phyloP scores from a whole-genome alignment of 2,888 invertebrate species.

The Conops quadrifasciatus region DNA sequence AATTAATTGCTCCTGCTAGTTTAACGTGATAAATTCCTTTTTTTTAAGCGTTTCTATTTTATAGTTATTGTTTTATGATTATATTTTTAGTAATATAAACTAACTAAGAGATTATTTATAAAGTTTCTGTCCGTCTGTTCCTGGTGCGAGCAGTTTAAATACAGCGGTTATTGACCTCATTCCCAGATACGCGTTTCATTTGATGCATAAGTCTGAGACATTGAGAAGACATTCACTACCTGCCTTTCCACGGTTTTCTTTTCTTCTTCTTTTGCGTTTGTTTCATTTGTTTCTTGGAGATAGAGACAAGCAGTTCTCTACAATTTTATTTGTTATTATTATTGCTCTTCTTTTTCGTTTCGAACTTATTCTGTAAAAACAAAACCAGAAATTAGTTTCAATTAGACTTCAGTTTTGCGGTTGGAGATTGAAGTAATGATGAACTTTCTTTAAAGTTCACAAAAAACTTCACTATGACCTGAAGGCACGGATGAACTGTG shows the following conservation, averaged over 20 bases:
- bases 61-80: not conserved
- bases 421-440: too few relatives aligned
- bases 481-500: too few relatives aligned
- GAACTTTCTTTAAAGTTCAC: too few relatives aligned
- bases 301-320: not conserved
- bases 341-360: not conserved
- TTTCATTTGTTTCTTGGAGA: not conserved
- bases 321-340: conserved; percentile 4
- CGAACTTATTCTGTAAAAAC: too few relatives aligned
- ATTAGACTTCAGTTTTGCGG: too few relatives aligned
- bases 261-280: not conserved
- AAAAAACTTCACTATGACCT: too few relatives aligned
- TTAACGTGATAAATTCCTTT: too few relatives aligned
- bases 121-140: conserved; percentile 3
- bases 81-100: conserved; percentile 3
- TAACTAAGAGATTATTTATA: not conserved
- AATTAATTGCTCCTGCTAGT: too few relatives aligned
- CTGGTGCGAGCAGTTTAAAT: conserved; percentile 8
- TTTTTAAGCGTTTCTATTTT: too few relatives aligned
- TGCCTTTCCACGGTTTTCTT: not conserved
- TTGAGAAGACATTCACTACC: not conserved
- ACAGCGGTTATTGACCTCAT: conserved; percentile 17
- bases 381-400: too few relatives aligned
- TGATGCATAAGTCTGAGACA: not conserved
- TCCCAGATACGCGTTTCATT: conserved; percentile 2